Percentiles rank a stretch among this genome's conserved stretches.
Evolutionary conservation across 2,888 invertebrate species (phyloP).

Genomic region (Oxycera nigricornis): DNA sequence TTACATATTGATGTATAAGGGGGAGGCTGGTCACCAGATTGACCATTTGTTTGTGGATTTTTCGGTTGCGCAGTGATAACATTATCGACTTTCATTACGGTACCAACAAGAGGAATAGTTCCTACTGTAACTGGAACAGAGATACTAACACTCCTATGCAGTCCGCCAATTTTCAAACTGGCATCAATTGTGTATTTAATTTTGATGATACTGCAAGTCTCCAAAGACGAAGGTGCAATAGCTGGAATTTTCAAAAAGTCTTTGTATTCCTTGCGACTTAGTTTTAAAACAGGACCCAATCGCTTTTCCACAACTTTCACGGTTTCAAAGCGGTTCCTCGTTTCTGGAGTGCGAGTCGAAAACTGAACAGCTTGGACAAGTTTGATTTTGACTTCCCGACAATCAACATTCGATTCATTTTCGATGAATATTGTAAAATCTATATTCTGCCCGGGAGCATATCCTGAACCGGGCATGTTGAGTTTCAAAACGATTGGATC

Average conservation of each 20-base stretch:
- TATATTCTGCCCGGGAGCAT: slow-evolving; percentile 78
- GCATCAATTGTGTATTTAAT: slow-evolving; percentile 76
- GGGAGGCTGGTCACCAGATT: slow-evolving; percentile 59
- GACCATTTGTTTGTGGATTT: slow-evolving; percentile 19
- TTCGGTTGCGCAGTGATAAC: slow-evolving; percentile 33
- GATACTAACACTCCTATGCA: slow-evolving; percentile 71
- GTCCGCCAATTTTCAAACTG: slow-evolving; percentile 64
- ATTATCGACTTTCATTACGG: slow-evolving; percentile 44
- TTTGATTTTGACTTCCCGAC: slow-evolving; percentile 69
- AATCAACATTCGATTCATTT: slow-evolving; percentile 75
- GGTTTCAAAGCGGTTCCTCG: slow-evolving; percentile 59
- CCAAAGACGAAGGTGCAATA: slow-evolving; percentile 77
- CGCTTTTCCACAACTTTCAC: slow-evolving; percentile 58
- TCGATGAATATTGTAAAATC: slow-evolving; percentile 74
- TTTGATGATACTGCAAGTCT: slow-evolving; percentile 76
- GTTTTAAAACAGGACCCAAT: slow-evolving; percentile 68
- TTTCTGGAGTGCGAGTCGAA: slow-evolving; percentile 59
- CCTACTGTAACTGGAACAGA: slow-evolving; percentile 76
- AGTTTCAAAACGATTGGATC: slow-evolving; percentile 56
- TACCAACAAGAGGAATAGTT: slow-evolving; percentile 62
- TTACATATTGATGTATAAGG: slow-evolving; percentile 59
- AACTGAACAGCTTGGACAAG: slow-evolving; percentile 69
- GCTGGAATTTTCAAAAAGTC: slow-evolving; percentile 73
- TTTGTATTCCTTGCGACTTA: slow-evolving; percentile 69
- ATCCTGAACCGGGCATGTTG: slow-evolving; percentile 73